These are phyloP conservation scores for Hylaea fasciaria DNA, from an alignment of 2,888 invertebrate genomes.

Conservation along the genomic window DNA sequence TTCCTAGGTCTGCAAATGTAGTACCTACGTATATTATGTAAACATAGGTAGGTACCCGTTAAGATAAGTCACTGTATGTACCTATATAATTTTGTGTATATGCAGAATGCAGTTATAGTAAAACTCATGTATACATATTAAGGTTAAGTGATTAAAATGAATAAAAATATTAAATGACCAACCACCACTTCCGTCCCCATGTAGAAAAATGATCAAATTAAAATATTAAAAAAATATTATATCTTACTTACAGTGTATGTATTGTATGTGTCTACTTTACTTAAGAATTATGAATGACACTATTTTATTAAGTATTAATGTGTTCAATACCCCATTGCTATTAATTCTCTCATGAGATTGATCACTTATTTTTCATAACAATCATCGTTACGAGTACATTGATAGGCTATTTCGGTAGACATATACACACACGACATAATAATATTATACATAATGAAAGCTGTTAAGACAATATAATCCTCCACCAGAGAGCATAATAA, in stretches of 20 bases:
- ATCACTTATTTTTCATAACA: too few relatives aligned
- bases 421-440: slow-evolving; percentile 6
- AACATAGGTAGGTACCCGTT: too few relatives aligned
- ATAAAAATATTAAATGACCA: too few relatives aligned
- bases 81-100: background rate
- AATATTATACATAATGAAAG: slow-evolving; percentile 29
- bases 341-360: too few relatives aligned
- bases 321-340: too few relatives aligned
- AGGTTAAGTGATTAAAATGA: background rate
- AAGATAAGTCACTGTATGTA: too few relatives aligned
- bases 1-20: background rate
- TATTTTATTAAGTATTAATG: too few relatives aligned
- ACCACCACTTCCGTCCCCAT: background rate
- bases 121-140: background rate
- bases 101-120: background rate
- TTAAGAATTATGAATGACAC: too few relatives aligned
- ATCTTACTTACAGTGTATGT: background rate
- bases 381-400: background rate
- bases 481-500: slow-evolving; percentile 45
- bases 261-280: background rate
- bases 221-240: background rate
- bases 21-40: too few relatives aligned
- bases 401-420: slow-evolving; percentile 12
- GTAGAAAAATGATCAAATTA: background rate
- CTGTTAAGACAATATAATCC: slow-evolving; percentile 30